Evolutionary conservation across 2,797 vertebrate species (phyloP).

Genomic region (Adrianichthys oophorus): DNA sequence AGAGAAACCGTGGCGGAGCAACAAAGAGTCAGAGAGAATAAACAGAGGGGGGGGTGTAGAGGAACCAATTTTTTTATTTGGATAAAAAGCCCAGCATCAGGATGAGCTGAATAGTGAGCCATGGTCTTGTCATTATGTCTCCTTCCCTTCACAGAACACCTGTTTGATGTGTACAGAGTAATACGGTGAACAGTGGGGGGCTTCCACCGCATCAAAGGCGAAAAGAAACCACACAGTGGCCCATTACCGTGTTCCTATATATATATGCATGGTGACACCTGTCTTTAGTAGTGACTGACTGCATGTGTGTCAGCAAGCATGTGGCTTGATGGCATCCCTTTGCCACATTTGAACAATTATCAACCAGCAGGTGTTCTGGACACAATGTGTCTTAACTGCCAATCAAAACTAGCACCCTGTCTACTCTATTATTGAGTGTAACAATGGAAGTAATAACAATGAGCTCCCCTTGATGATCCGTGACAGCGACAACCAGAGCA

Average conservation of each 20-base stretch:
- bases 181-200: slow-evolving; percentile 58
- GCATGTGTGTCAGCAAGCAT: slow-evolving; percentile 14
- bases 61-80: slow-evolving; percentile 41
- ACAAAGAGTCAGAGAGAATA: slow-evolving; percentile 25
- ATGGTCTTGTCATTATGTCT: slow-evolving; percentile 57
- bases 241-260: slow-evolving; percentile 47
- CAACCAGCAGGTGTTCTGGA: slow-evolving; percentile 51
- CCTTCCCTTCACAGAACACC: slow-evolving; percentile 56
- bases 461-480: slow-evolving; percentile 50
- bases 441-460: slow-evolving; percentile 51
- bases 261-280: slow-evolving; percentile 11
- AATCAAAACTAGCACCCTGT: slow-evolving; percentile 40
- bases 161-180: slow-evolving; percentile 69
- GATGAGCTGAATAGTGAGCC: slow-evolving; percentile 47
- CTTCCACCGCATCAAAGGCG: slow-evolving; percentile 61
- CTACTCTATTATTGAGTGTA: slow-evolving; percentile 41
- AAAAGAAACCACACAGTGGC: slow-evolving; percentile 61
- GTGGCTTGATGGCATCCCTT: slow-evolving; percentile 35
- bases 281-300: slow-evolving; percentile 27
- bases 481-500: slow-evolving; percentile 29
- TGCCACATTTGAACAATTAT: slow-evolving; percentile 53
- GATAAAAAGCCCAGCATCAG: slow-evolving; percentile 45
- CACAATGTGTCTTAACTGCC: slow-evolving; percentile 44
- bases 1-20: slow-evolving; percentile 16
- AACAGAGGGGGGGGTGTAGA: slow-evolving; percentile 1